Conservation (phyloP, 2,888 invertebrate genomes). For the Thyatira batis region DNA sequence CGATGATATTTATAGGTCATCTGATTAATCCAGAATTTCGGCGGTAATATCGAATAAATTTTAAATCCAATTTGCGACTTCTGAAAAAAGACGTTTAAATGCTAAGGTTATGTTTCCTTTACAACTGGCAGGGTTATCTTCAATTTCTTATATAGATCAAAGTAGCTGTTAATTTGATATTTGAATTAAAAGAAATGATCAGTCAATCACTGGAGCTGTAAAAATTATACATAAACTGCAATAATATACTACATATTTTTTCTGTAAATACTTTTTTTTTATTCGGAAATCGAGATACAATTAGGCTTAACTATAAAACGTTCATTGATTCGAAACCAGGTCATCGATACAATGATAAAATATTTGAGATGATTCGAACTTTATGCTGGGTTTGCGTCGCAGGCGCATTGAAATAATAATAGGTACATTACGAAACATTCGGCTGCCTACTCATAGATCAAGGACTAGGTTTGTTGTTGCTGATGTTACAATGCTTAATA, state of each 20-base stretch:
- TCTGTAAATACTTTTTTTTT: too few relatives aligned
- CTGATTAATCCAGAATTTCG: neutral
- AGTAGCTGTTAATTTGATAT: too few relatives aligned
- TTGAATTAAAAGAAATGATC: too few relatives aligned
- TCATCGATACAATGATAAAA: constrained; percentile 46
- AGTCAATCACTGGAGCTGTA: too few relatives aligned
- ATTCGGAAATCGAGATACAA: constrained; percentile 27
- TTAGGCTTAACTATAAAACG: constrained; percentile 33
- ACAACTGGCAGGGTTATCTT: too few relatives aligned
- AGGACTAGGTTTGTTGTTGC: constrained; percentile 63
- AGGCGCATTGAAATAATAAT: constrained; percentile 56
- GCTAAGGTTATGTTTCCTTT: constrained; percentile 9
- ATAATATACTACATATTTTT: too few relatives aligned
- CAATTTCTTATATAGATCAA: too few relatives aligned
- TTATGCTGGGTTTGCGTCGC: constrained; percentile 44
- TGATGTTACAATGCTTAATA: constrained; percentile 57
- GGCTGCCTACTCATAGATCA: constrained; percentile 69
- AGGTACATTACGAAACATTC: constrained; percentile 63
- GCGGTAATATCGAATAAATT: neutral
- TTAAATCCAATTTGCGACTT: too few relatives aligned
- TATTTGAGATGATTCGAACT: constrained; percentile 53
- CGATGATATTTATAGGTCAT: neutral
- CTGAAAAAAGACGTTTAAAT: too few relatives aligned
- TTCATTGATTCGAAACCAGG: constrained; percentile 38
- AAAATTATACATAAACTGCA: too few relatives aligned